Percentiles rank a stretch among this genome's conserved stretches.
Evolutionary conservation across 1,140 invertebrate genomes (phyloP).

Genomic region (Sarcophaga peregrina): DNA sequence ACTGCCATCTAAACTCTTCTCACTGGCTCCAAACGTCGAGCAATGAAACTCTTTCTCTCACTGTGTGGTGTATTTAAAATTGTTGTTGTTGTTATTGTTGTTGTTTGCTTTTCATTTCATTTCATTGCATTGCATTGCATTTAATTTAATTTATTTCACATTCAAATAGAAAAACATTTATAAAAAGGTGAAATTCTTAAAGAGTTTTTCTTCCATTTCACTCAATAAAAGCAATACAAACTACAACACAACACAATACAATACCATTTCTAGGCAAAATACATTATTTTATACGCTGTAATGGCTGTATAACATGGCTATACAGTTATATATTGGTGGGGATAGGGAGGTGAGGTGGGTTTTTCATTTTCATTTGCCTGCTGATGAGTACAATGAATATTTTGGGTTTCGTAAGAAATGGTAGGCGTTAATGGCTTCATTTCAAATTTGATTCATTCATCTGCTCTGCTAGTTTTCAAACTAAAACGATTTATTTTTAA

Average conservation of each 20-base stretch:
- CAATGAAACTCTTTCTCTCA: too few species aligned
- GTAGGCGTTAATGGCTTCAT: background rate
- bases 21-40: background rate
- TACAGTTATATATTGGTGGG: too few species aligned
- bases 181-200: constrained; percentile 31
- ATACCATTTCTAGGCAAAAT: background rate
- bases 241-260: background rate
- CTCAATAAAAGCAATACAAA: background rate
- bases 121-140: background rate
- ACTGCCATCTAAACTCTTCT: background rate
- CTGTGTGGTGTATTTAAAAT: too few species aligned
- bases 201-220: background rate
- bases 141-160: constrained; percentile 27
- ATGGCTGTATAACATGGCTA: too few species aligned
- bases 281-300: background rate
- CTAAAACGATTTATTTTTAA: too few species aligned
- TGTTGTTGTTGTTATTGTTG: too few species aligned
- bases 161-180: constrained; percentile 38
- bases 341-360: too few species aligned
- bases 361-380: too few species aligned
- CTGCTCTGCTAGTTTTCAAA: too few species aligned
- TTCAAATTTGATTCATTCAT: background rate
- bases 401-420: background rate
- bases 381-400: background rate
- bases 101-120: background rate